Conservation (phyloP, 2,888 invertebrate genomes). For the Chrysotoxum bicinctum region DNA sequence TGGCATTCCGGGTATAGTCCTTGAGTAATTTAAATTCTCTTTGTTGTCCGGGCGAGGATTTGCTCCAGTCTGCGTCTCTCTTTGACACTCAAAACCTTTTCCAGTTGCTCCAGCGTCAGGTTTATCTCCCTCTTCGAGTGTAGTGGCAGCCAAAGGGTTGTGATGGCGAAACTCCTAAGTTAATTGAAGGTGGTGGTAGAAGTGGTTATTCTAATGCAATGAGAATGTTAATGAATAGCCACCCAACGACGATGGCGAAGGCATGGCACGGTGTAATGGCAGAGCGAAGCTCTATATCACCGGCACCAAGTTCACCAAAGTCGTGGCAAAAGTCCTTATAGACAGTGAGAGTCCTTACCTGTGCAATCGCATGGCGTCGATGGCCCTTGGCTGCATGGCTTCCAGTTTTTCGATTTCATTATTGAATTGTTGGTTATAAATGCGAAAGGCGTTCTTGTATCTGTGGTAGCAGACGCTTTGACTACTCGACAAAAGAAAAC, state of each 20-base stretch:
- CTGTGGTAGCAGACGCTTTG: constrained; percentile 79
- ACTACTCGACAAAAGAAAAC: constrained; percentile 70
- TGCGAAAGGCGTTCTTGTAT: constrained; percentile 78
- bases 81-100: constrained; percentile 79
- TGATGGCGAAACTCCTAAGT: constrained; percentile 80
- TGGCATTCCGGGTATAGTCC: constrained; percentile 59
- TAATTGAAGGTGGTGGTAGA: constrained; percentile 66
- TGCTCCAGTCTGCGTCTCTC: constrained; percentile 80
- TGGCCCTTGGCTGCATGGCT: constrained; percentile 81
- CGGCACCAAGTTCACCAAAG: constrained; percentile 1
- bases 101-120: constrained; percentile 79
- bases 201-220: constrained; percentile 72
- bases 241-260: neutral
- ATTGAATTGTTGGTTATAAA: constrained; percentile 80
- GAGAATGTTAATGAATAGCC: constrained; percentile 70
- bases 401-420: constrained; percentile 80
- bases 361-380: constrained; percentile 81
- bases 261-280: neutral
- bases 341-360: constrained; percentile 75
- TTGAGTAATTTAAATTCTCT: constrained; percentile 73
- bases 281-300: neutral
- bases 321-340: constrained; percentile 12
- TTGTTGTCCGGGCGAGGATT: constrained; percentile 76
- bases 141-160: constrained; percentile 81
- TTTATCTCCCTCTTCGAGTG: constrained; percentile 81